Percentiles rank a stretch among this genome's conserved stretches.
These are phyloP conservation scores for Euplagia quadripunctaria DNA, from an alignment of 2,888 invertebrate species.

Conservation along the genomic window DNA sequence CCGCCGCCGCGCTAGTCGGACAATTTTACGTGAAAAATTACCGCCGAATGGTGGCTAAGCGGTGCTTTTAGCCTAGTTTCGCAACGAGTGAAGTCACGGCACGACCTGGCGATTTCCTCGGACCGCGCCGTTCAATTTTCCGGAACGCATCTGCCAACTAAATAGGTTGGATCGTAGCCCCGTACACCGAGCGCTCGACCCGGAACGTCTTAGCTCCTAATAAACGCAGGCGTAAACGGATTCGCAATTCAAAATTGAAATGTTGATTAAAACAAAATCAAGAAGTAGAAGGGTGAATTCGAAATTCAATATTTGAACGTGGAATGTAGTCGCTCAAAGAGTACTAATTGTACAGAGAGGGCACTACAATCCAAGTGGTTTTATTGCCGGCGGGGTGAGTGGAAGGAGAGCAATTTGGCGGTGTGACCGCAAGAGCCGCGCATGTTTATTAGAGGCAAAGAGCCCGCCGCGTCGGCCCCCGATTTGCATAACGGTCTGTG, in stretches of 20 bases:
- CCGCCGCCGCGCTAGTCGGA: conserved; percentile 44
- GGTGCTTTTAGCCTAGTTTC: conserved; percentile 78
- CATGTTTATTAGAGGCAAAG: conserved; percentile 86
- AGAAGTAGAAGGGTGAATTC: conserved; percentile 41
- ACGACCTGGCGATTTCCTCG: conserved; percentile 75
- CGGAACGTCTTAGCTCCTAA: conserved; percentile 49
- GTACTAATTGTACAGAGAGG: conserved; percentile 74
- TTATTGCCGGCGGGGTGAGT: conserved; percentile 72
- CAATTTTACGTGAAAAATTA: conserved; percentile 76
- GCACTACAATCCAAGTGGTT: conserved; percentile 72
- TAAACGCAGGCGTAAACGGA: conserved; percentile 51
- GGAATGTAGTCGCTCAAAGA: conserved; percentile 70
- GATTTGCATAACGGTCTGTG: conserved; percentile 86
- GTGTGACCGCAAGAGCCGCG: conserved; percentile 82
- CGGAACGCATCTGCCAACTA: conserved; percentile 72
- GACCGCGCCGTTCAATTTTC: conserved; percentile 71
- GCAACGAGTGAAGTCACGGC: conserved; percentile 69
- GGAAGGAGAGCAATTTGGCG: conserved; percentile 81
- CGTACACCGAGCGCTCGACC: conserved; percentile 22
- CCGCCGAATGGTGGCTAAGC: conserved; percentile 64
- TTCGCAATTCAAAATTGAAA: conserved; percentile 46
- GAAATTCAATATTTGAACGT: conserved; percentile 48
- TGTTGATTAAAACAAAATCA: conserved; percentile 47
- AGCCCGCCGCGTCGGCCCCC: conserved; percentile 73
- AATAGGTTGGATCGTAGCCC: conserved; percentile 58